phyloP scores from a whole-genome alignment of 2,888 invertebrate species.

The Agrochola macilenta region DNA sequence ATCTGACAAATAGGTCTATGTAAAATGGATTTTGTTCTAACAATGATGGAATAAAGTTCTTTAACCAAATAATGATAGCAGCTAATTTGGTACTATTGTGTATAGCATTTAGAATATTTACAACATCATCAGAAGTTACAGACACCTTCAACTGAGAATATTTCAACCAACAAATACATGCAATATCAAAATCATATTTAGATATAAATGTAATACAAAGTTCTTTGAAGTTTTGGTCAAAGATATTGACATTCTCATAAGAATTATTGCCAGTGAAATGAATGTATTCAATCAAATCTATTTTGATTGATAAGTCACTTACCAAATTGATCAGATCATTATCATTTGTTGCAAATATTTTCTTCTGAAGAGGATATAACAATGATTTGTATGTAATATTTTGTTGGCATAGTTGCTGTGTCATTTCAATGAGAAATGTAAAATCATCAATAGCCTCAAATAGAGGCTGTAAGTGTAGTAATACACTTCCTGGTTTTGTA shows the following conservation, averaged over 20 bases:
- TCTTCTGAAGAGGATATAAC: constrained; percentile 81
- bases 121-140: constrained; percentile 76
- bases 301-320: constrained; percentile 82
- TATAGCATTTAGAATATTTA: constrained; percentile 82
- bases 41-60: constrained; percentile 84
- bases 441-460: constrained; percentile 82
- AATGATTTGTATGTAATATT: constrained; percentile 79
- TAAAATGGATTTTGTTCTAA: constrained; percentile 86
- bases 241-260: constrained; percentile 79
- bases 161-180: constrained; percentile 87
- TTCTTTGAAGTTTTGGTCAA: constrained; percentile 79
- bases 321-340: constrained; percentile 69
- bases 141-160: constrained; percentile 79
- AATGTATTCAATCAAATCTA: constrained; percentile 86
- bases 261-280: constrained; percentile 79
- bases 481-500: constrained; percentile 71
- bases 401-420: constrained; percentile 77
- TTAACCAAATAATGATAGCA: constrained; percentile 85
- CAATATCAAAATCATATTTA: constrained; percentile 85
- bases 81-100: constrained; percentile 85
- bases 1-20: constrained; percentile 86
- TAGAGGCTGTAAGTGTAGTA: constrained; percentile 74
- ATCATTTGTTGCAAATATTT: constrained; percentile 73
- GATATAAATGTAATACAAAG: constrained; percentile 82
- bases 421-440: constrained; percentile 74